Percentiles rank a stretch among this genome's conserved stretches.
Conservation (phyloP, 2,888 invertebrate species). For the Luffia ferchaultella region DNA sequence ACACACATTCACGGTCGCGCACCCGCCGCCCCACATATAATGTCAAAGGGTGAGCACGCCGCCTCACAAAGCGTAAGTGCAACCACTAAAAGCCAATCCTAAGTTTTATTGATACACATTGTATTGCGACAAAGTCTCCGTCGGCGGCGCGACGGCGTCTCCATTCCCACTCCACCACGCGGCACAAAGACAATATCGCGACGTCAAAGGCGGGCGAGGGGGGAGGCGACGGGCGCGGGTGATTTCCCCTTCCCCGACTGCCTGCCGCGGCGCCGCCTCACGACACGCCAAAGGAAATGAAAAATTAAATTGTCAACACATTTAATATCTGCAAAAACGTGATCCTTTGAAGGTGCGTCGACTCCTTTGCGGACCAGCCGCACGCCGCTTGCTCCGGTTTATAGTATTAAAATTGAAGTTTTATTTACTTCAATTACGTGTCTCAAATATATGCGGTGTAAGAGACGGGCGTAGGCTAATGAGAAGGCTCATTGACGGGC, state of each 20-base stretch:
- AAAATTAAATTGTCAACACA: slow-evolving; percentile 68
- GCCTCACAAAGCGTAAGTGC: slow-evolving; percentile 67
- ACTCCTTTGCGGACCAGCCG: slow-evolving; percentile 35
- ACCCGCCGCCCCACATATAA: slow-evolving; percentile 44
- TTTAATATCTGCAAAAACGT: slow-evolving; percentile 67
- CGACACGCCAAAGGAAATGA: slow-evolving; percentile 53
- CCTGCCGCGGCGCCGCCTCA: slow-evolving; percentile 30
- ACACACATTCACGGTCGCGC: slow-evolving; percentile 22
- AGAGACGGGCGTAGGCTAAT: slow-evolving; percentile 53
- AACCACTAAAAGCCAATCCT: slow-evolving; percentile 68
- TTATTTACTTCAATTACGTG: slow-evolving; percentile 32
- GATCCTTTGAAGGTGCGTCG: slow-evolving; percentile 62
- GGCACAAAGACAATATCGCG: slow-evolving; percentile 67
- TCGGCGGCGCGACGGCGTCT: slow-evolving; percentile 37
- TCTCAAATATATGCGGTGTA: slow-evolving; percentile 56
- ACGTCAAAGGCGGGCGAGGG: slow-evolving; percentile 57
- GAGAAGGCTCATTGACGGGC: slow-evolving; percentile 22
- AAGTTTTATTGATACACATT: slow-evolving; percentile 69
- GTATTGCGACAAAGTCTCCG: slow-evolving; percentile 67
- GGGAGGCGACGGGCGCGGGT: slow-evolving; percentile 29
- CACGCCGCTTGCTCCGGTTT: slow-evolving; percentile 34
- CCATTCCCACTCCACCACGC: slow-evolving; percentile 54
- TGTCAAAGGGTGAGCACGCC: slow-evolving; percentile 64
- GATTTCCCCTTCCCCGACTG: slow-evolving; percentile 29
- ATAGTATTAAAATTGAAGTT: slow-evolving; percentile 64